Percentiles rank a stretch among this genome's conserved stretches.
Evolutionary conservation across 2,113 vertebrate genomes (phyloP).

Genomic region (Colossoma macropomum): DNA sequence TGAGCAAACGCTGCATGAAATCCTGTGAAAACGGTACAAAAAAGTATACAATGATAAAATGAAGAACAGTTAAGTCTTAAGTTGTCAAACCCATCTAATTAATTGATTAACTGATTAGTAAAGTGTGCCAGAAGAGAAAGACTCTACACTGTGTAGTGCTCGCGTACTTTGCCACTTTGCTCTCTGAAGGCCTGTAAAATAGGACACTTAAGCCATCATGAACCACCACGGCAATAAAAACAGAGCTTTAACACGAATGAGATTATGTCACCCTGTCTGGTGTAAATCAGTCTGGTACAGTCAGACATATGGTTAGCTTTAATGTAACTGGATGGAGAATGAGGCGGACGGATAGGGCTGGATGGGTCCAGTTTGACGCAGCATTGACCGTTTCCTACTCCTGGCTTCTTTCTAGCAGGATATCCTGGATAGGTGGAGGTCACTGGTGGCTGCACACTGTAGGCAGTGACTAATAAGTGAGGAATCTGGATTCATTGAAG

Average conservation of each 20-base stretch:
- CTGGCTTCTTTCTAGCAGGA: not conserved
- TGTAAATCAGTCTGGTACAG: not conserved
- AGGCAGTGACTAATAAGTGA: not conserved
- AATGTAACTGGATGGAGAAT: not conserved
- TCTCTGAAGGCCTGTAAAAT: not conserved
- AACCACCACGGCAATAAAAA: conserved; percentile 9
- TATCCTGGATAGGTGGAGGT: not conserved
- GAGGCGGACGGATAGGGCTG: not conserved
- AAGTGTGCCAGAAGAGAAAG: too few relatives aligned
- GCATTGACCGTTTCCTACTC: not conserved
- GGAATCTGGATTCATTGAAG: not conserved
- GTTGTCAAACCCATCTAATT: too few relatives aligned
- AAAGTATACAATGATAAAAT: too few relatives aligned
- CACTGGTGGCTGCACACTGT: not conserved
- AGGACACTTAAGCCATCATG: not conserved
- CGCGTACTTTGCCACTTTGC: not conserved
- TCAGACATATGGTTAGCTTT: not conserved
- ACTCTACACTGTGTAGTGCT: too few relatives aligned
- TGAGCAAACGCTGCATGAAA: too few relatives aligned
- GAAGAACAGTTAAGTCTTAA: too few relatives aligned
- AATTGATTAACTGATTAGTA: too few relatives aligned
- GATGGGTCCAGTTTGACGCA: not conserved
- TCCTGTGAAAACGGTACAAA: too few relatives aligned
- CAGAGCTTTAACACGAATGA: not conserved
- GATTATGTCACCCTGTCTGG: not conserved